A percentile compares a stretch with the other conserved stretches of the same genome.
phyloP scores from a whole-genome alignment of 2,888 invertebrate species.

The Drosophila nr. fundita region DNA sequence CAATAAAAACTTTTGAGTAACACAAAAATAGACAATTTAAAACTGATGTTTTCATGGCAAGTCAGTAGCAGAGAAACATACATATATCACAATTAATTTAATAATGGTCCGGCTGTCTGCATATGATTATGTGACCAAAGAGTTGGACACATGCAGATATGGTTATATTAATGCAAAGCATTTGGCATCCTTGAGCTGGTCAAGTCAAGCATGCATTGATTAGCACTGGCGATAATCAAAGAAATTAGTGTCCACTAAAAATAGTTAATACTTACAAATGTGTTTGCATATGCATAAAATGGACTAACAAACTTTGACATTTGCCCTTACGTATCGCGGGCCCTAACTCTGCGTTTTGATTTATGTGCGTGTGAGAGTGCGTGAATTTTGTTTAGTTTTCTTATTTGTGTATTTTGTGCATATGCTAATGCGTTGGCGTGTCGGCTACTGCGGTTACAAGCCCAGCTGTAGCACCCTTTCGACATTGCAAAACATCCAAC shows the following conservation, averaged over 20 bases:
- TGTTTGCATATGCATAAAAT: conserved; percentile 31
- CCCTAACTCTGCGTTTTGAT: conserved; percentile 33
- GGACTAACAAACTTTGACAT: conserved; percentile 39
- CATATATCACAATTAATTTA: conserved; percentile 49
- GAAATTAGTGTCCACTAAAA: conserved; percentile 37
- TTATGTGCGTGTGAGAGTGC: conserved; percentile 8
- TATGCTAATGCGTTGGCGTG: conserved; percentile 69
- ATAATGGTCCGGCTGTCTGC: conserved; percentile 24
- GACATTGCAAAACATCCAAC: conserved; percentile 72
- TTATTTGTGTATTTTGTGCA: conserved; percentile 8
- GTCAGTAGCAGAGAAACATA: conserved; percentile 12
- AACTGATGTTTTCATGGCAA: conserved; percentile 23
- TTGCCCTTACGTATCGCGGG: conserved; percentile 28
- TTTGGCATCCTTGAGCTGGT: conserved; percentile 60
- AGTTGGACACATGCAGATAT: neutral
- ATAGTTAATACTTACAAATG: conserved; percentile 9
- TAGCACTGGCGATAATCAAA: conserved; percentile 58
- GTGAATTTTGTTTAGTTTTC: neutral
- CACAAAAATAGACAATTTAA: conserved; percentile 28
- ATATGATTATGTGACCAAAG: conserved; percentile 7
- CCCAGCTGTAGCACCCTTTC: conserved; percentile 53
- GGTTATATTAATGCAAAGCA: conserved; percentile 4
- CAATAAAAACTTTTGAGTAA: conserved; percentile 28
- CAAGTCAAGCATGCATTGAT: conserved; percentile 59
- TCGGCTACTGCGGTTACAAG: conserved; percentile 28